These are phyloP conservation scores for Hirudinaria manillensis DNA, from an alignment of 2,888 invertebrate genomes.

Conservation along the genomic window DNA sequence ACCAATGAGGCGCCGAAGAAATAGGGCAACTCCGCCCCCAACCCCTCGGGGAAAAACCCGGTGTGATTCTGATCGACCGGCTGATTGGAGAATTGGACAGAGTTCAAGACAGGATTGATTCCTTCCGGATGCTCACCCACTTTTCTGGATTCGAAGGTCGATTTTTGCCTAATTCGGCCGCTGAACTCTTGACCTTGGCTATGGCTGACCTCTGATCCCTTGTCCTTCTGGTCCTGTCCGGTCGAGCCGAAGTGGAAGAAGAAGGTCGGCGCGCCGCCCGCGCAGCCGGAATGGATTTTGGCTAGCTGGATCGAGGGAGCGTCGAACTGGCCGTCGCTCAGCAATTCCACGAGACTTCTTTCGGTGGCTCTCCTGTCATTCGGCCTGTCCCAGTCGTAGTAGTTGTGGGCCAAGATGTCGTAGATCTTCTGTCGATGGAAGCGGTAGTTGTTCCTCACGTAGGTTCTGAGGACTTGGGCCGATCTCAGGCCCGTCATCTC, in stretches of 20 bases:
- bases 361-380: slow-evolving; percentile 72
- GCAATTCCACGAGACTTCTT: slow-evolving; percentile 74
- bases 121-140: background rate
- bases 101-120: background rate
- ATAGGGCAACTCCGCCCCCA: slow-evolving; percentile 49
- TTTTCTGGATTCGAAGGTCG: background rate
- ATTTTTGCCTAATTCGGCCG: background rate
- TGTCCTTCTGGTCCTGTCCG: background rate
- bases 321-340: slow-evolving; percentile 62
- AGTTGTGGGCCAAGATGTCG: slow-evolving; percentile 86
- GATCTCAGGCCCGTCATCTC: slow-evolving; percentile 85
- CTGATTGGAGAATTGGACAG: background rate
- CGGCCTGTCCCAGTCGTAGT: slow-evolving; percentile 75
- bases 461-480: slow-evolving; percentile 77
- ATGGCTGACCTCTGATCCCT: slow-evolving; percentile 1
- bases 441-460: slow-evolving; percentile 87
- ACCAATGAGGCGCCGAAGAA: slow-evolving; percentile 52
- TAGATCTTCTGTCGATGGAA: slow-evolving; percentile 86
- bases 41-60: slow-evolving; percentile 45
- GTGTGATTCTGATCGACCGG: background rate
- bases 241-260: slow-evolving; percentile 58
- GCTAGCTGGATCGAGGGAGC: slow-evolving; percentile 80
- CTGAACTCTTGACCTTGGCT: background rate
- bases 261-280: slow-evolving; percentile 45
- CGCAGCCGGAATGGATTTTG: slow-evolving; percentile 71